phyloP scores from a whole-genome alignment of 92 coral and sea anemone genomes.

The Desmophyllum pertusum region DNA sequence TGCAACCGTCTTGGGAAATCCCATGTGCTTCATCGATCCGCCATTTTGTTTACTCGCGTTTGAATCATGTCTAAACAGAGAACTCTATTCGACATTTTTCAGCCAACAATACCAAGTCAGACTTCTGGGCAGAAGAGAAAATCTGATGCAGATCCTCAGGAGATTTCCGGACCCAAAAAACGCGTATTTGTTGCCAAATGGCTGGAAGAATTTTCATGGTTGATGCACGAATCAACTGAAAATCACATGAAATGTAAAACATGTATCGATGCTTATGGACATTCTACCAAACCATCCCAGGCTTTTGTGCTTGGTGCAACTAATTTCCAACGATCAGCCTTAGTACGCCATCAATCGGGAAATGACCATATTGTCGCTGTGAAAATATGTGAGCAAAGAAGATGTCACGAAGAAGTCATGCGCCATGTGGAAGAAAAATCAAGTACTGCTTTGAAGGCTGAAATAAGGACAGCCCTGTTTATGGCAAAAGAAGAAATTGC shows the following conservation, averaged over 20 bases:
- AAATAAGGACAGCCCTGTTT: conserved; percentile 29
- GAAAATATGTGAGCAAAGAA: not conserved
- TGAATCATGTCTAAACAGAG: conserved; percentile 4
- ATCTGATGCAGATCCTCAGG: conserved; percentile 4
- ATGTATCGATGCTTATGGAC: conserved; percentile 33
- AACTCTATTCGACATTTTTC: conserved; percentile 16
- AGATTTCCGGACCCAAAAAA: conserved; percentile 7
- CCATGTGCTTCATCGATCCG: conserved; percentile 15
- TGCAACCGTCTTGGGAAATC: conserved; percentile 12
- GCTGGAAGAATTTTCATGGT: conserved; percentile 28
- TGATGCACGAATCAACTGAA: conserved; percentile 11
- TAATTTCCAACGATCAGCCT: conserved; percentile 42
- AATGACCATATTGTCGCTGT: not conserved
- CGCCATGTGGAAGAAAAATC: conserved; percentile 24
- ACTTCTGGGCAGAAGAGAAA: conserved; percentile 10
- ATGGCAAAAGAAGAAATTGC: conserved; percentile 41
- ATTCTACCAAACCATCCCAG: conserved; percentile 33
- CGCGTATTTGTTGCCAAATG: conserved; percentile 17
- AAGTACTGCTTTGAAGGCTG: conserved; percentile 37
- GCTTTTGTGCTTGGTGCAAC: conserved; percentile 24
- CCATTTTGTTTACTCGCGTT: conserved; percentile 19
- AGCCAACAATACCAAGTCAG: too few species aligned
- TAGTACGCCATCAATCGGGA: not conserved
- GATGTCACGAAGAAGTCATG: not conserved
- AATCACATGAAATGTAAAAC: conserved; percentile 42